Base-by-base conservation (phyloP, 2,113 vertebrate species). In the Addax nasomaculatus region DNA sequence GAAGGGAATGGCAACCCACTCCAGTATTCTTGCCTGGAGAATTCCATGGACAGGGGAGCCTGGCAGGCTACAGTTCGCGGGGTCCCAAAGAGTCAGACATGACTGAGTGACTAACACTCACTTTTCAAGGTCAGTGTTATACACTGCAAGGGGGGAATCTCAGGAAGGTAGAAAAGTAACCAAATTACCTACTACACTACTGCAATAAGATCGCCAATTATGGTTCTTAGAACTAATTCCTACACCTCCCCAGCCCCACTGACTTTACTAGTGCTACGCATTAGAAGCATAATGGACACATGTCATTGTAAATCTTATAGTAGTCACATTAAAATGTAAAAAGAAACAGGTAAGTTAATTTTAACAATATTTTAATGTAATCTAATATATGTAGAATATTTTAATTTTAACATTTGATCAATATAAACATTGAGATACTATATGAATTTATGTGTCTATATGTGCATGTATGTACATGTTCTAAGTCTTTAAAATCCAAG, bases 401-500 rank as follows among this genome's bases (percentile, higher is more conserved):
- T 96, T 97, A 45, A 78, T 60, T 90, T 89, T 33, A 96, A 80
- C 15, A 62, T 94, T 88, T 85, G 90, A 62, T 96, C 58, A 90
- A 76, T 62, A 57, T 30, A 85, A 87, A 90, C 89, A 25, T 45
- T 62, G 64, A 84, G 23, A 47, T 43, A 90, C 27, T 36, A 5
- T 57, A 51, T 33, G 14, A 27, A 55, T 7, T 33, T 67, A 3
- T 25, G 3, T 36, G 5, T 36, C 11, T 55, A 10, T 19, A 2
- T 55, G 10, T 83, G 60, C 30, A 7, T 70, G 30, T 27, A 6
- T 16, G 25, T 49, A n/a, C 73, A 49, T 43, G 7, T 80, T 49
- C 30, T 36, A 89, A 62, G 55, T 36, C 43, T 97, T 86, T 92
- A 29, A 90, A 95, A 51, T 47, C 9, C 39, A 8, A 96, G 25